Evolutionary conservation across 2,888 invertebrate species (phyloP).

Genomic region (Drosophila flavopinicola): DNA sequence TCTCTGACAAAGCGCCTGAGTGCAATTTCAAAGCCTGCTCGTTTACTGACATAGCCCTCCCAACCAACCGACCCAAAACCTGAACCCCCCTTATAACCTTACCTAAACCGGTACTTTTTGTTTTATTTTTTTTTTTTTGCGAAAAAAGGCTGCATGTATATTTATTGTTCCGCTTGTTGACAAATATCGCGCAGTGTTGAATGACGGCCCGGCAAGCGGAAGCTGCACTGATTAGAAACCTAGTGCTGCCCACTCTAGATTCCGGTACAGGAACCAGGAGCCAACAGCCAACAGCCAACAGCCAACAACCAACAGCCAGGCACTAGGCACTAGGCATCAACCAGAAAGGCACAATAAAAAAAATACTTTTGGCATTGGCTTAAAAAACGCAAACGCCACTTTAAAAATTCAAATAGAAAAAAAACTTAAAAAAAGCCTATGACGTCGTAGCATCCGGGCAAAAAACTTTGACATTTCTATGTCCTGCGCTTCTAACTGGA

Average conservation of each 20-base stretch:
- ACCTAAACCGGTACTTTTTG: not conserved
- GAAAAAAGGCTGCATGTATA: slow-evolving; percentile 69
- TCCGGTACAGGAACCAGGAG: slow-evolving; percentile 39
- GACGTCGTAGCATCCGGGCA: slow-evolving; percentile 28
- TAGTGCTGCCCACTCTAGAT: slow-evolving; percentile 60
- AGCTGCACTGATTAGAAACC: slow-evolving; percentile 82
- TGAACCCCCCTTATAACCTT: not conserved
- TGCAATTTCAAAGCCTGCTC: slow-evolving; percentile 61
- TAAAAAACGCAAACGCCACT: slow-evolving; percentile 41
- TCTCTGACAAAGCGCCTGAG: slow-evolving; percentile 41
- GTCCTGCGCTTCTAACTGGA: slow-evolving; percentile 22
- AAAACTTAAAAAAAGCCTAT: slow-evolving; percentile 3
- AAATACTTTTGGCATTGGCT: slow-evolving; percentile 19
- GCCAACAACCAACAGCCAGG: not conserved
- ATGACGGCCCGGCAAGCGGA: slow-evolving; percentile 68
- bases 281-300: slow-evolving; percentile 8
- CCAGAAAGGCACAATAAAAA: slow-evolving; percentile 4
- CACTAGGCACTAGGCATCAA: slow-evolving; percentile 4
- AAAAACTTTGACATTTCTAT: slow-evolving; percentile 58
- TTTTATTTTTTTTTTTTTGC: not conserved
- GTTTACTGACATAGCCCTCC: slow-evolving; percentile 9
- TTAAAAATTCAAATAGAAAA: slow-evolving; percentile 17
- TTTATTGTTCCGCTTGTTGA: slow-evolving; percentile 82
- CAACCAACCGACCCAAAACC: not conserved
- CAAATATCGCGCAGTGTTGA: slow-evolving; percentile 76